Evolutionary conservation across 2,113 vertebrate genomes (phyloP).

Genomic region (Azemiops feae): DNA sequence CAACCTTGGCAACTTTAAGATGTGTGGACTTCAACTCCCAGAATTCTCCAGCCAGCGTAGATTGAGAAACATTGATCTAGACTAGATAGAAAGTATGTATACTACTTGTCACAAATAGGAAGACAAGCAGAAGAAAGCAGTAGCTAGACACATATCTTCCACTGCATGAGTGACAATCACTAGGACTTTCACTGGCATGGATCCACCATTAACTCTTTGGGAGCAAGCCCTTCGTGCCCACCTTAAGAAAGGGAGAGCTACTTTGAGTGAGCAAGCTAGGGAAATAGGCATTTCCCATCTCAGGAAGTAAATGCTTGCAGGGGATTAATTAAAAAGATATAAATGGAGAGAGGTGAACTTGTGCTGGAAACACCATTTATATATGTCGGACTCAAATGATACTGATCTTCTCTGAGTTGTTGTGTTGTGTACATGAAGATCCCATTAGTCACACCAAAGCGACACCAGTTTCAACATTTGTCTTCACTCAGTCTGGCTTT

Average conservation of each 20-base stretch:
- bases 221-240: neutral
- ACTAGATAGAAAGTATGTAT: neutral
- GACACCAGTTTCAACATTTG: neutral
- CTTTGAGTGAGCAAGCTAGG: neutral
- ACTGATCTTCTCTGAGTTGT: neutral
- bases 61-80: neutral
- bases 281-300: neutral
- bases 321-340: neutral
- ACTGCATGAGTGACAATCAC: neutral
- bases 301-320: neutral
- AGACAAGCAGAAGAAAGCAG: neutral
- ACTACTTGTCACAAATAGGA: neutral
- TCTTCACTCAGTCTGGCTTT: neutral
- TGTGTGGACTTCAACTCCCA: neutral
- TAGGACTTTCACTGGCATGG: neutral
- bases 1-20: neutral
- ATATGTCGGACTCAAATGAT: neutral
- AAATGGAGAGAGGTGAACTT: neutral
- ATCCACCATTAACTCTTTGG: neutral
- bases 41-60: neutral
- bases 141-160: neutral
- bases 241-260: neutral
- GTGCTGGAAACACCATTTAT: neutral
- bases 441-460: neutral
- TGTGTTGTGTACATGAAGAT: neutral